Evolutionary conservation across 2,888 invertebrate species (phyloP).

Genomic region (Synergus umbraculus): DNA sequence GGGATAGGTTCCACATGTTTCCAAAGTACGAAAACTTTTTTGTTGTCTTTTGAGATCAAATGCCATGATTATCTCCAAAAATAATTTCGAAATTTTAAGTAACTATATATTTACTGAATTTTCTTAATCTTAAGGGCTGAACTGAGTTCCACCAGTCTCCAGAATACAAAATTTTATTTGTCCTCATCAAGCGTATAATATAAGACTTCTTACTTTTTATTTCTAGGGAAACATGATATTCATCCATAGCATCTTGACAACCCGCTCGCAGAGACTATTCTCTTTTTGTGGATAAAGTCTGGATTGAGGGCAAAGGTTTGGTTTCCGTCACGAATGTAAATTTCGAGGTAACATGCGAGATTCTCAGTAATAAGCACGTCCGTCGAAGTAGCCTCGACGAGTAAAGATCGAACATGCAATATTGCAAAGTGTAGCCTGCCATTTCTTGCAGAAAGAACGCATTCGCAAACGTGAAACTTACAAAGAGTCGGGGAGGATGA

Average conservation of each 20-base stretch:
- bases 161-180: too few relatives aligned
- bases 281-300: not conserved
- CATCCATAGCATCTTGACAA: not conserved
- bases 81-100: too few relatives aligned
- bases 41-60: too few relatives aligned
- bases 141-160: too few relatives aligned
- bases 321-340: conserved; percentile 38
- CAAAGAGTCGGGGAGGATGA: conserved; percentile 60
- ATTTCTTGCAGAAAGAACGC: conserved; percentile 13
- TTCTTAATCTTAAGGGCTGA: too few relatives aligned
- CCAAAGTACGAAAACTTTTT: too few relatives aligned
- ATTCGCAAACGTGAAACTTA: conserved; percentile 50
- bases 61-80: too few relatives aligned
- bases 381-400: conserved; percentile 26
- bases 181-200: too few relatives aligned
- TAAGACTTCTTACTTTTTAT: too few relatives aligned
- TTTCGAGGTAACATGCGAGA: not conserved
- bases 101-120: too few relatives aligned
- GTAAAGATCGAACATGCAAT: conserved; percentile 35
- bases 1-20: too few relatives aligned
- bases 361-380: conserved; percentile 36
- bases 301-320: conserved; percentile 18
- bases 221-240: too few relatives aligned
- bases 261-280: not conserved
- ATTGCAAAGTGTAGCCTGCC: conserved; percentile 38